Evolutionary conservation across 2,113 vertebrate genomes (phyloP).

Genomic region (Myrmophylax atrothorax): DNA sequence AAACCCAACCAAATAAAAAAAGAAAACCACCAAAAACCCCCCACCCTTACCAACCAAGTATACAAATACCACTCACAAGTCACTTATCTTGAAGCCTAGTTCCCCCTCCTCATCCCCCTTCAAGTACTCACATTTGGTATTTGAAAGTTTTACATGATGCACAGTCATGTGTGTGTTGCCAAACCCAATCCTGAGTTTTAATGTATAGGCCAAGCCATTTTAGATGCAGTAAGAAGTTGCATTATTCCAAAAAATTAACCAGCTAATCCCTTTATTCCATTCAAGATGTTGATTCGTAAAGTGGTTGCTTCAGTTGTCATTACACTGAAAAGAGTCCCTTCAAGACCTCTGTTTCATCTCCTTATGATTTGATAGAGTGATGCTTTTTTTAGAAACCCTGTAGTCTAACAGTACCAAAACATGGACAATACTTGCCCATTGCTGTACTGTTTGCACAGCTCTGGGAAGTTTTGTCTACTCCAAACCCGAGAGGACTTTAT

Average conservation of each 20-base stretch:
- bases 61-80: neutral
- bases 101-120: too few relatives aligned
- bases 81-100: neutral
- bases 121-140: neutral
- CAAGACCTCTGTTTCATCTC: neutral
- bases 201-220: neutral
- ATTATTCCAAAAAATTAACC: neutral
- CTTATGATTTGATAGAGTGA: neutral
- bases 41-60: neutral
- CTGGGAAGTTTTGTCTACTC: neutral
- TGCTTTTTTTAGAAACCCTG: neutral
- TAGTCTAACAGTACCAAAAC: neutral
- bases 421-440: neutral
- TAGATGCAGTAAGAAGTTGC: neutral
- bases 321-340: neutral
- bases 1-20: too few relatives aligned
- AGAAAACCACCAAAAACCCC: neutral
- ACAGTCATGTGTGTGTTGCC: neutral
- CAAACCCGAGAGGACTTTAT: neutral
- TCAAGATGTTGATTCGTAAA: neutral
- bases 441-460: neutral
- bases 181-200: neutral
- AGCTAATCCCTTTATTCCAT: neutral
- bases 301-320: neutral
- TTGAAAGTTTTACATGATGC: neutral